These are phyloP conservation scores for Ophraella communa DNA, from an alignment of 2,888 invertebrate species.

Conservation along the genomic window DNA sequence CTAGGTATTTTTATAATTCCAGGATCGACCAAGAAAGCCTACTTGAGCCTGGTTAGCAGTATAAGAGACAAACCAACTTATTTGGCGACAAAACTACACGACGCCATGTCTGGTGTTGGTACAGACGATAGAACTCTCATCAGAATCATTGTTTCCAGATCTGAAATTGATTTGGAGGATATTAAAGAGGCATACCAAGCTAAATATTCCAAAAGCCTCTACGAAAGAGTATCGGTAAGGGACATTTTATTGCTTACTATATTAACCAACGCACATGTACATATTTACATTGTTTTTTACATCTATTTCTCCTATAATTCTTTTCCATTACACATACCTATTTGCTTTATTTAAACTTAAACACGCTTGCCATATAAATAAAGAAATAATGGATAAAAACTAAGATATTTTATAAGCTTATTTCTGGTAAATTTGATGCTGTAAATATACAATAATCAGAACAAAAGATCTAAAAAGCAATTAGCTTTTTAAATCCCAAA, in stretches of 20 bases:
- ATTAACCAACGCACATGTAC: neutral
- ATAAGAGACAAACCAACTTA: constrained; percentile 77
- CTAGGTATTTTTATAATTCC: neutral
- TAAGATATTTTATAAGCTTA: no score
- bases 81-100: constrained; percentile 84
- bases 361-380: no score
- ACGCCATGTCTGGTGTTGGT: constrained; percentile 87
- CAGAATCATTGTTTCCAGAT: constrained; percentile 82
- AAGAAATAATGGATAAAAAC: no score
- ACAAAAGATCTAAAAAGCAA: no score
- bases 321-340: no score
- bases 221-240: constrained; percentile 78
- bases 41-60: constrained; percentile 75
- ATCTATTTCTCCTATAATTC: neutral
- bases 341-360: no score
- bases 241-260: neutral
- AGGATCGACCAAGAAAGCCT: constrained; percentile 78
- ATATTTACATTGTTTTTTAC: neutral
- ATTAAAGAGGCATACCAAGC: constrained; percentile 79
- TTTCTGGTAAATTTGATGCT: no score
- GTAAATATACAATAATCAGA: no score
- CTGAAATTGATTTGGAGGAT: constrained; percentile 83
- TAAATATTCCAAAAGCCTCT: constrained; percentile 76
- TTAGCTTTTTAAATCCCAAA: no score
- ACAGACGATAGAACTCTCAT: constrained; percentile 87